A percentile compares a stretch with the other conserved stretches of the same genome.
phyloP scores from a whole-genome alignment of 2,888 invertebrate species.

The Mythimna albipuncta region DNA sequence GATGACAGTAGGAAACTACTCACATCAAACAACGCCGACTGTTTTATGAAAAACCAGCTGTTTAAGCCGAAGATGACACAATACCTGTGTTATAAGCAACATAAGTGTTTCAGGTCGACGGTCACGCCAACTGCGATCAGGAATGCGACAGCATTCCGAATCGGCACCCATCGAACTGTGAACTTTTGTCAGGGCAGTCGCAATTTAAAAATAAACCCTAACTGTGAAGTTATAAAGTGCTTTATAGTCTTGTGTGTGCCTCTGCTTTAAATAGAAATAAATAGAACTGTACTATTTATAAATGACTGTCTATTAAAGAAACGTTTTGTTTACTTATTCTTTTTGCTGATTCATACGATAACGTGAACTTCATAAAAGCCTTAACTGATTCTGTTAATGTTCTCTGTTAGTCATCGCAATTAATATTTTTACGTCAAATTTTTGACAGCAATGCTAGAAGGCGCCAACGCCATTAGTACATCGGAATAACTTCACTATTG shows the following conservation, averaged over 20 bases:
- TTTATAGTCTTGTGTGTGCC: neutral
- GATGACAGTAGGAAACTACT: slow-evolving; percentile 47
- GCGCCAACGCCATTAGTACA: slow-evolving; percentile 29
- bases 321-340: slow-evolving; percentile 44
- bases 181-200: slow-evolving; percentile 51
- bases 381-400: slow-evolving; percentile 46
- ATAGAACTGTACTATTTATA: slow-evolving; percentile 41
- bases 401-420: slow-evolving; percentile 41
- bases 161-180: slow-evolving; percentile 67
- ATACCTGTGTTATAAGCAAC: slow-evolving; percentile 51
- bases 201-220: slow-evolving; percentile 42
- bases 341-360: slow-evolving; percentile 44
- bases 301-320: slow-evolving; percentile 28
- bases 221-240: neutral
- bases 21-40: slow-evolving; percentile 32
- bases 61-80: slow-evolving; percentile 54
- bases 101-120: slow-evolving; percentile 63
- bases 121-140: slow-evolving; percentile 69
- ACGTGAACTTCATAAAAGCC: slow-evolving; percentile 23
- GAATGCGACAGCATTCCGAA: slow-evolving; percentile 68
- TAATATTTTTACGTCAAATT: slow-evolving; percentile 33
- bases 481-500: slow-evolving; percentile 57
- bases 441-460: slow-evolving; percentile 27
- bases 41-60: slow-evolving; percentile 51
- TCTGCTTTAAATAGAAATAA: slow-evolving; percentile 41